These are phyloP conservation scores for Dipodomys merriami DNA, from an alignment of 2,113 vertebrate species.

Conservation along the genomic window DNA sequence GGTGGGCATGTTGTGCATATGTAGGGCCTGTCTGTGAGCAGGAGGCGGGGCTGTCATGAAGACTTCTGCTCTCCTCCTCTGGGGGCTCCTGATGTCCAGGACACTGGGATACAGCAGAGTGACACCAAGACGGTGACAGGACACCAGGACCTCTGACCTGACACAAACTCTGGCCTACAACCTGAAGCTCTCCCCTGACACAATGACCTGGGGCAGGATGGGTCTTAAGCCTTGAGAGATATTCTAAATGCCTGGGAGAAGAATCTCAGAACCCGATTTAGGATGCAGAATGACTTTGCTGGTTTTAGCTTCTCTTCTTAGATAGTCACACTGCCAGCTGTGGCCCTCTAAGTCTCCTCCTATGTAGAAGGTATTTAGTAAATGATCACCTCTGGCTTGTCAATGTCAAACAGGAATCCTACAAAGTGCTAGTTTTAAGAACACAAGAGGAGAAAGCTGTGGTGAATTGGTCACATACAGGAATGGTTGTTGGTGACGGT, in stretches of 20 bases:
- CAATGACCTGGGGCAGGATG: not conserved
- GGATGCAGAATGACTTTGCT: constrained; percentile 87
- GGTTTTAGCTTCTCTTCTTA: constrained; percentile 88
- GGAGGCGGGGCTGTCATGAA: no score
- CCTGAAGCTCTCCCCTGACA: not conserved
- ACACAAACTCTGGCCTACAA: not conserved
- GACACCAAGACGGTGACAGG: not conserved
- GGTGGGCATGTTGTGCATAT: no score
- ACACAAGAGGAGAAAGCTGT: not conserved
- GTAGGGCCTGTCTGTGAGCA: no score
- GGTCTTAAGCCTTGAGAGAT: constrained; percentile 67
- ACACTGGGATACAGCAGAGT: not conserved
- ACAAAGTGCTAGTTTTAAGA: not conserved
- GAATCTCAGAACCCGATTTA: constrained; percentile 85
- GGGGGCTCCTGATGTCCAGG: not conserved
- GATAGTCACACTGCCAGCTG: constrained; percentile 87
- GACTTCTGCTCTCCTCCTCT: not conserved
- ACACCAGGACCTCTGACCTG: not conserved
- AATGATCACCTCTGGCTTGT: not conserved
- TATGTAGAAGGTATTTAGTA: not conserved
- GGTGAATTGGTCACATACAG: not conserved
- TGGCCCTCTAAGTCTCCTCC: constrained; percentile 80
- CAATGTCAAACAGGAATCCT: not conserved
- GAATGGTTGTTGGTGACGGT: not conserved
- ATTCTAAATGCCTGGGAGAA: constrained; percentile 86